A percentile compares a stretch with the other conserved stretches of the same genome.
phyloP scores from a whole-genome alignment of 1,140 invertebrate genomes.

The Cotesia glomerata region DNA sequence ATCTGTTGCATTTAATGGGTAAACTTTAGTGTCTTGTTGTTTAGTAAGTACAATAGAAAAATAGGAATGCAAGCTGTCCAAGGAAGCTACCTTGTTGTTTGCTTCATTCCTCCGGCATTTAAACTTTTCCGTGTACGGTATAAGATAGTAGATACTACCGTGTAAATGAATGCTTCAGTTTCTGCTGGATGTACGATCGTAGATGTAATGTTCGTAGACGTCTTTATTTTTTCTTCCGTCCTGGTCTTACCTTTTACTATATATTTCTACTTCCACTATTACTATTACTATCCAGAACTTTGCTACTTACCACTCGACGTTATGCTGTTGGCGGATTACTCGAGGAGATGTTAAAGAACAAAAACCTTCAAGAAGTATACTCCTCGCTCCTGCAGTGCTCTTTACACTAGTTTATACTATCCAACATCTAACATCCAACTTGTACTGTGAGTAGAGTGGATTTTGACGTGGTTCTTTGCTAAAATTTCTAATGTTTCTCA shows the following conservation, averaged over 20 bases:
- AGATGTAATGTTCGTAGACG: slow-evolving; percentile 28
- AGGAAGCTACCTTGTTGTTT: slow-evolving; percentile 19
- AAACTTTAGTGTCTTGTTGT: slow-evolving; percentile 28
- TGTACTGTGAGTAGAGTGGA: slow-evolving; percentile 14
- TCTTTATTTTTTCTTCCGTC: slow-evolving; percentile 35
- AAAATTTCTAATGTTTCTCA: slow-evolving; percentile 27
- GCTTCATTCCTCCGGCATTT: slow-evolving; percentile 25
- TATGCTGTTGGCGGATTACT: slow-evolving; percentile 33
- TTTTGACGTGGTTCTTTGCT: slow-evolving; percentile 29
- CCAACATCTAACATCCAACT: background rate
- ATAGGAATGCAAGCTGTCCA: slow-evolving; percentile 5
- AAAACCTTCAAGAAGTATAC: slow-evolving; percentile 21
- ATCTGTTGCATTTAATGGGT: slow-evolving; percentile 36
- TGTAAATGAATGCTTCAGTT: slow-evolving; percentile 39
- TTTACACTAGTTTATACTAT: background rate
- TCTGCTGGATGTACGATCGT: slow-evolving; percentile 3
- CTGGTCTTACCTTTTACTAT: background rate
- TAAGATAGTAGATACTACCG: slow-evolving; percentile 19
- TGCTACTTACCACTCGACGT: slow-evolving; percentile 32
- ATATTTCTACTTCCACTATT: too few relatives aligned
- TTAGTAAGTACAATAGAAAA: slow-evolving; percentile 23
- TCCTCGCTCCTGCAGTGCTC: background rate
- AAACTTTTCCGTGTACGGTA: slow-evolving; percentile 26
- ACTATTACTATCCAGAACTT: slow-evolving; percentile 29
- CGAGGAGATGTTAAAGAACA: slow-evolving; percentile 29